Conservation (phyloP, 1,140 invertebrate species). For the Drosophila pectinifera region DNA sequence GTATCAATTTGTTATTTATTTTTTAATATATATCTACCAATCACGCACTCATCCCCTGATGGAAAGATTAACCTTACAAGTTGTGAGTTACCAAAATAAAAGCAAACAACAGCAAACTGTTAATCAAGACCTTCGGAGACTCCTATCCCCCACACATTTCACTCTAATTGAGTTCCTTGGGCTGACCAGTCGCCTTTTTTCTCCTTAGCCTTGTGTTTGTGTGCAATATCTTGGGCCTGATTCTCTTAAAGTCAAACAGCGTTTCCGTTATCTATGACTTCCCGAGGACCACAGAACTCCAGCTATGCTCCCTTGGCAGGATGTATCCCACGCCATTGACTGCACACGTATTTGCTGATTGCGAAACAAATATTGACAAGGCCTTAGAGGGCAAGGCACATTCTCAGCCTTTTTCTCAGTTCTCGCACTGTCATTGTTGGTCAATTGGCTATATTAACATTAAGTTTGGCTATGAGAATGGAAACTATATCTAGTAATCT, state of each 20-base stretch:
- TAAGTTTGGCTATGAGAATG: neutral
- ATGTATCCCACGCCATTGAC: constrained; percentile 35
- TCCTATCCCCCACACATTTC: neutral
- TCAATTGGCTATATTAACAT: constrained; percentile 1
- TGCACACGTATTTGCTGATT: constrained; percentile 75
- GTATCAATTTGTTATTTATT: too few species aligned
- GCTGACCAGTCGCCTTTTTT: constrained; percentile 1
- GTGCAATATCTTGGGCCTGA: constrained; percentile 19
- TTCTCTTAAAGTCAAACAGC: constrained; percentile 54
- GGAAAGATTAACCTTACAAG: constrained; percentile 1
- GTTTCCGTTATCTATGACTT: constrained; percentile 51
- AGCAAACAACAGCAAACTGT: neutral
- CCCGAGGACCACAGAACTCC: constrained; percentile 27
- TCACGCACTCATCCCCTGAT: neutral
- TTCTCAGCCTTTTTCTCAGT: constrained; percentile 21
- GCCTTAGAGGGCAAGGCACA: constrained; percentile 23
- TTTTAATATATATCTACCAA: neutral
- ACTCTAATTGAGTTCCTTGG: constrained; percentile 47
- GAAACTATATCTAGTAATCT: too few species aligned
- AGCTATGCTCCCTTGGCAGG: constrained; percentile 28
- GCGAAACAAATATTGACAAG: constrained; percentile 79
- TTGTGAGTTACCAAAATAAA: neutral
- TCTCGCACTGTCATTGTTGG: constrained; percentile 2
- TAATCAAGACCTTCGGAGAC: neutral
- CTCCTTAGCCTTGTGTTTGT: constrained; percentile 11